Conservation (phyloP, 53 echinoderm and acorn worm genomes). For the Holothuria scabra region DNA sequence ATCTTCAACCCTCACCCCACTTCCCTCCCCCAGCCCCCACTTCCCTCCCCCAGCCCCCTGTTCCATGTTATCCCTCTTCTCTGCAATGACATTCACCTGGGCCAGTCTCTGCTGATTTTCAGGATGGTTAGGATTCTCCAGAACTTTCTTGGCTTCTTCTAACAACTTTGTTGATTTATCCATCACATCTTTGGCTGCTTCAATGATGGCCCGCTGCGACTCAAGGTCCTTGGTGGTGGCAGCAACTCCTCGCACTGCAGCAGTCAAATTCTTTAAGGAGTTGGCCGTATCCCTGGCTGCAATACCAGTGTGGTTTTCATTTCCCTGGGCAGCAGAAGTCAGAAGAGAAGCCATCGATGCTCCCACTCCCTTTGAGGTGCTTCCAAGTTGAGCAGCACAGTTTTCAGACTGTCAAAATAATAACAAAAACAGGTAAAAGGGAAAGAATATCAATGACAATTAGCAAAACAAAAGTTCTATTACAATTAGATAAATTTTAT, state of each 20-base stretch:
- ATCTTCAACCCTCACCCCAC: too few species aligned
- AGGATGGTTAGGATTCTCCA: constrained; percentile 82
- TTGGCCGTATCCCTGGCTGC: constrained; percentile 95
- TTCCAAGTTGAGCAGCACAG: constrained; percentile 81
- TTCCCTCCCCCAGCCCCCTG: too few species aligned
- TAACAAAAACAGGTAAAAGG: not conserved
- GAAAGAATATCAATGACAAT: not conserved
- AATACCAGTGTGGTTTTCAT: constrained; percentile 96
- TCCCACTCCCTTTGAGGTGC: constrained; percentile 95
- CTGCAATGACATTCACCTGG: constrained; percentile 61
- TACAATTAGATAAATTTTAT: too few species aligned
- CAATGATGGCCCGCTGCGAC: constrained; percentile 72
- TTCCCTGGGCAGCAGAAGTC: constrained; percentile 93
- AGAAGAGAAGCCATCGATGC: constrained; percentile 97
- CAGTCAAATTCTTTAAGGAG: constrained; percentile 79
- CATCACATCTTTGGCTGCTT: constrained; percentile 89
- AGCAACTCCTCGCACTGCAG: constrained; percentile 86
- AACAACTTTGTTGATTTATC: constrained; percentile 82
- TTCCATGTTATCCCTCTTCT: too few species aligned
- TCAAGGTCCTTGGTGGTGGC: constrained; percentile 71
- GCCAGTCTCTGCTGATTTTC: constrained; percentile 90
- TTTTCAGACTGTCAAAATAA: constrained; percentile 63
- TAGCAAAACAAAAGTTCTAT: not conserved
- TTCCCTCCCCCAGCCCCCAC: too few species aligned
- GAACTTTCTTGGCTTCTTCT: constrained; percentile 90